Base-by-base conservation (phyloP, 1,140 invertebrate genomes). In the Asbolus verrucosus region DNA sequence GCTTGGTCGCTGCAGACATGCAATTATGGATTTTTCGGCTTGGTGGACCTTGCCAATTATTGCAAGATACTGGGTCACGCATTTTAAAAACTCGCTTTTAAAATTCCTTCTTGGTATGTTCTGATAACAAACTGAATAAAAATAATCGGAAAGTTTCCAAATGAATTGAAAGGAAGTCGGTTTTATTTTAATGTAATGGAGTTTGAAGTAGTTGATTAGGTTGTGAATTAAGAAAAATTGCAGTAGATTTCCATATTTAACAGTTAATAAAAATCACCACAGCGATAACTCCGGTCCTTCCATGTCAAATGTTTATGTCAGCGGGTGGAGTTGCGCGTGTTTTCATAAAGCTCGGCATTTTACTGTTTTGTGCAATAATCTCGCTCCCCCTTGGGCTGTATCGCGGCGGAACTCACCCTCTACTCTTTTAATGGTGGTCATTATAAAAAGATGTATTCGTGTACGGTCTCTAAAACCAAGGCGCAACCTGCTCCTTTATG, bases 191-290 rank as follows among this genome's bases (percentile, higher is more conserved):
- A 63, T 41, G 30, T 24, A 63, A 21, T 63, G 36, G 19, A 41
- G 61, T 63, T 27, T 39, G 33, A 41, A 63, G 61, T 41, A 63
- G 61, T 63, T 63, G 61, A 63, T 63, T 63, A 63, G 61, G 31
- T 27, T 14, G 61, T 41, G 61, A 63, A 63, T 38, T 61, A 33
- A 21, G n/a, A 6, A 8, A 24, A 41, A 63, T 38, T 63, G 33
- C 11, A 11, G 18, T 24, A 14, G 61, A 63, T 63, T 63, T 63
- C 61, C 61, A 63, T 63, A 63, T 63, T 63, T 41, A 63, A 63
- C 61, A 63, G 33, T 63, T 63, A 63, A 63, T 63, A 63, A 63
- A 63, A 63, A 63, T 63, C 61, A 41, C 13, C 33, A 18, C 18
- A 5, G 46, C 11, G 21, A 27, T 54, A 54, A 27, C 21, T 54